Evolutionary conservation across 2,113 vertebrate genomes (phyloP), one percentile per base, ranked within the genome.

Genomic region (Pedetes capensis): DNA sequence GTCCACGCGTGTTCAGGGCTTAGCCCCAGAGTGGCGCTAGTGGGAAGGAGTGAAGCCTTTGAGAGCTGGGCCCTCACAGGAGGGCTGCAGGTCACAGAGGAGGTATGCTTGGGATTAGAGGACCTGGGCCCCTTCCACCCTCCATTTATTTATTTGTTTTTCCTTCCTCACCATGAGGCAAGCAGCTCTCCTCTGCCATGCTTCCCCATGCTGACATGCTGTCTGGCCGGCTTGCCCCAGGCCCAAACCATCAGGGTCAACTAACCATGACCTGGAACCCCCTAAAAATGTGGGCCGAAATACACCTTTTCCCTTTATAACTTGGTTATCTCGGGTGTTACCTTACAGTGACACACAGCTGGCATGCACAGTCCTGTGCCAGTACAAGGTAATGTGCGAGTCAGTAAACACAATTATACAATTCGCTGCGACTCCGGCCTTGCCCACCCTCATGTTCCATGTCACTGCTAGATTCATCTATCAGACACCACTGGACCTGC

Each of bases 401-500:
- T 25, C 44, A 59, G 29, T 17, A 71, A n/a, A 53, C 11, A 29
- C 39, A 71, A 17, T 32, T 69, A 61, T 39, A 59, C 25, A 51
- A 44, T 57, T 10, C 0, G 53, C 27, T 2, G 20, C 29, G 11
- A 49, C 14, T 16, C 61, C 32, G 22, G 37, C 63, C 18, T 23
- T 6, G 32, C 63, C 34, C 27, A 39, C 18, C 23, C 22, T 63
- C 16, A 25, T 3, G 1, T 20, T 51, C 74, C 44, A 63, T 0
- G 3, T 4, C 49, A 32, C 14, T 29, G 11, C 16, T 44, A 8
- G 59, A 69, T 37, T 25, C 16, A 27, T 42, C 39, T n/a, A 13
- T 74, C 39, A 8, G 39, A 78, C n/a, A 32, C 1, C 0, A 12
- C 1, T 80, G 13, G 27, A 47, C n/a, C n/a, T 11, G 0, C 12